Evolutionary conservation across 2,113 vertebrate species (phyloP).

Genomic region (Octodon degus): DNA sequence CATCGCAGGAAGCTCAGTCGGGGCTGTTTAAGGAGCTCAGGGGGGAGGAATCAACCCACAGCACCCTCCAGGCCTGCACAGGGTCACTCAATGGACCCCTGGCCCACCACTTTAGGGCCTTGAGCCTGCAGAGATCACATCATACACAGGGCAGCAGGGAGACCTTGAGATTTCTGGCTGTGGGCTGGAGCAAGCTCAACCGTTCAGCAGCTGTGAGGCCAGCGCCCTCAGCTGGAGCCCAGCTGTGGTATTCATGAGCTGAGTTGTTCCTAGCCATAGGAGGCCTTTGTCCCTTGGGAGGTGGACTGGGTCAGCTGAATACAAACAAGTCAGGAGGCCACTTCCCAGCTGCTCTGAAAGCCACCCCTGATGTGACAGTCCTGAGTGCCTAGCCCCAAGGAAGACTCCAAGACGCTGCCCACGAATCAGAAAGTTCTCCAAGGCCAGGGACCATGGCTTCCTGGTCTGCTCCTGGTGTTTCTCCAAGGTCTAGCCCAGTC

Average conservation of each 20-base stretch:
- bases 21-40: background rate
- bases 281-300: background rate
- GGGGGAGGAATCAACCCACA: background rate
- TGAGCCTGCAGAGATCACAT: background rate
- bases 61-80: background rate
- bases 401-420: background rate
- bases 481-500: background rate
- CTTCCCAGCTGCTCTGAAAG: background rate
- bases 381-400: background rate
- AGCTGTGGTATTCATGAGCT: background rate
- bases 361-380: background rate
- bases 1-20: rapidly evolving
- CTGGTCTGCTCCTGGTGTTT: background rate
- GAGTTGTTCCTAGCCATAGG: background rate
- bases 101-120: background rate
- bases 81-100: background rate
- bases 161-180: background rate
- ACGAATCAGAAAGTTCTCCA: background rate
- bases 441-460: background rate
- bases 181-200: background rate
- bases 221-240: background rate
- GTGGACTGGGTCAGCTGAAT: background rate
- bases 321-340: background rate
- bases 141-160: background rate
- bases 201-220: background rate